A percentile compares a stretch with the other conserved stretches of the same genome.
Evolutionary conservation across 2,888 invertebrate genomes (phyloP).

Genomic region (Zaprionus obscuricornis): DNA sequence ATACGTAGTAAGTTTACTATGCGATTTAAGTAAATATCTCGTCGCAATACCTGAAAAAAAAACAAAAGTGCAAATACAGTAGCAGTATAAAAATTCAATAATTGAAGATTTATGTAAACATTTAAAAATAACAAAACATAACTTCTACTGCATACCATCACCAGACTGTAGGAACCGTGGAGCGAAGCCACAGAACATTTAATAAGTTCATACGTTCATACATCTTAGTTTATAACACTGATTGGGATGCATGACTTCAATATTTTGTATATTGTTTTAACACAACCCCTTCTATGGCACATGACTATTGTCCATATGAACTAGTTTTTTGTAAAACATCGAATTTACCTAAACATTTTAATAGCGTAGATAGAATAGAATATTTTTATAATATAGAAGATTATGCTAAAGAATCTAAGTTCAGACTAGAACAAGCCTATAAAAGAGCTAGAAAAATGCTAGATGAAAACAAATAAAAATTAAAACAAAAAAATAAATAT

Average conservation of each 20-base stretch:
- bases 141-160: conserved; percentile 11
- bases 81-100: conserved; percentile 50
- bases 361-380: conserved; percentile 6
- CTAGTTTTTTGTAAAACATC: conserved; percentile 13
- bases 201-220: conserved; percentile 33
- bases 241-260: conserved; percentile 42
- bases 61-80: conserved; percentile 54
- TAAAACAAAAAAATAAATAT: conserved; percentile 1
- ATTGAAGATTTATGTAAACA: conserved; percentile 7
- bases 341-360: conserved; percentile 5
- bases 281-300: conserved; percentile 26
- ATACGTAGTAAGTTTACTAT: too few relatives aligned
- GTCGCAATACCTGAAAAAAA: conserved; percentile 37
- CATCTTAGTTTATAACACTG: conserved; percentile 42
- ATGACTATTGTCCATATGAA: conserved; percentile 32
- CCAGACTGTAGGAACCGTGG: background rate
- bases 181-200: conserved; percentile 18
- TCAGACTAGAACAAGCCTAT: conserved; percentile 6
- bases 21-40: too few relatives aligned
- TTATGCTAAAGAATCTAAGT: conserved; percentile 17
- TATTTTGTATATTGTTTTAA: conserved; percentile 33
- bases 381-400: conserved; percentile 12
- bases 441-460: conserved; percentile 14
- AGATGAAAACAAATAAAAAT: conserved; percentile 4
- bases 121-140: background rate